Percentiles rank a stretch among this genome's conserved stretches.
phyloP scores from a whole-genome alignment of 2,797 vertebrate genomes.

The Decapterus maruadsi region DNA sequence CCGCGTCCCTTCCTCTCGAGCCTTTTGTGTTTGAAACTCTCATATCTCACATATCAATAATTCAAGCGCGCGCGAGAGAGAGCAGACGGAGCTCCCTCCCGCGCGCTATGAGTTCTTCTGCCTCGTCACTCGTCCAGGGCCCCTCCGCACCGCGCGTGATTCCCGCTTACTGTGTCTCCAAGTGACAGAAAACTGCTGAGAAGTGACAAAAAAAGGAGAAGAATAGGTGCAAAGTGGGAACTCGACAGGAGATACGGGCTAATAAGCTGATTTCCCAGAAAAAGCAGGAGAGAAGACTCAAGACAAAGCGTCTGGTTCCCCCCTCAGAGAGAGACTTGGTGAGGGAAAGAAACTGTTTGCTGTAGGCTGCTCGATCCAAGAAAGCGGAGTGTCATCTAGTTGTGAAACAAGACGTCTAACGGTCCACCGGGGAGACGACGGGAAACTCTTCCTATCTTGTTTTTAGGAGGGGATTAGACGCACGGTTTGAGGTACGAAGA shows the following conservation, averaged over 20 bases:
- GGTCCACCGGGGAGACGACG: slow-evolving; percentile 36
- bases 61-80: slow-evolving; percentile 85
- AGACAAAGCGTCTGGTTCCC: slow-evolving; percentile 16
- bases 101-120: slow-evolving; percentile 89
- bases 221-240: slow-evolving; percentile 42
- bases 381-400: slow-evolving; percentile 23
- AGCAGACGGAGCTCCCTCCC: slow-evolving; percentile 80
- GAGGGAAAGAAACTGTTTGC: slow-evolving; percentile 39
- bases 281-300: slow-evolving; percentile 24
- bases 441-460: slow-evolving; percentile 48
- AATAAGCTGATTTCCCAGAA: slow-evolving; percentile 6
- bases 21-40: slow-evolving; percentile 89
- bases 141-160: slow-evolving; percentile 75
- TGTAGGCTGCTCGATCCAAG: slow-evolving; percentile 20
- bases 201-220: slow-evolving; percentile 53
- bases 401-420: neutral
- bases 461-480: slow-evolving; percentile 50
- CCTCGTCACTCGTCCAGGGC: slow-evolving; percentile 84
- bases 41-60: slow-evolving; percentile 90
- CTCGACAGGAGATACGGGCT: slow-evolving; percentile 25
- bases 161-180: slow-evolving; percentile 59
- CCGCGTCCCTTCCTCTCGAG: slow-evolving; percentile 69
- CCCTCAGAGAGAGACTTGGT: slow-evolving; percentile 1
- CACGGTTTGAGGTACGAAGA: too few relatives aligned
- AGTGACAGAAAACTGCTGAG: slow-evolving; percentile 72